Percentiles rank a stretch among this genome's conserved stretches.
Evolutionary conservation across 2,888 invertebrate species (phyloP).

Genomic region (Drosophila kuntzei): DNA sequence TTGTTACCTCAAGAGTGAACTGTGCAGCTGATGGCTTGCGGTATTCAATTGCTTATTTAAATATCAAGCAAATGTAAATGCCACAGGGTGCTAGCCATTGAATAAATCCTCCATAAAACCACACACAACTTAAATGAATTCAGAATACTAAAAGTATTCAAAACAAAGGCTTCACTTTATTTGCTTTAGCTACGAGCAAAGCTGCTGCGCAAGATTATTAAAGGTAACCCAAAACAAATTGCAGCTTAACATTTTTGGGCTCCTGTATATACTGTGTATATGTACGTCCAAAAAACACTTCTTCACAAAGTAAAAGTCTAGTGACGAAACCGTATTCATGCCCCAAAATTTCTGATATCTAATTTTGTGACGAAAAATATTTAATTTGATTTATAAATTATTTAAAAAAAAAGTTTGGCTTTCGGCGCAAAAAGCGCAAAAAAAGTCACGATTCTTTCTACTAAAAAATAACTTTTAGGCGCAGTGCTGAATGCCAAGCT

Average conservation of each 20-base stretch:
- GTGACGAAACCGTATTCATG: too few relatives aligned
- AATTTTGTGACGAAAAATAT: too few relatives aligned
- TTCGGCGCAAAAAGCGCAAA: too few relatives aligned
- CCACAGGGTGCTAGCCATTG: constrained; percentile 9
- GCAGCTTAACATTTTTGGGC: constrained; percentile 13
- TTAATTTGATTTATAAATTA: too few relatives aligned
- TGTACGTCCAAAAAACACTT: too few relatives aligned
- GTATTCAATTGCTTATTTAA: constrained; percentile 1
- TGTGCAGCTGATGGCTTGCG: background rate
- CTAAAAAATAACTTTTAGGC: too few relatives aligned
- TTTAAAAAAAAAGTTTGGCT: too few relatives aligned
- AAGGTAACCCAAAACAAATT: constrained; percentile 31
- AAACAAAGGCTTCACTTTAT: constrained; percentile 10
- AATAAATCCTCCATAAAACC: constrained; percentile 48
- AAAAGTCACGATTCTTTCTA: too few relatives aligned
- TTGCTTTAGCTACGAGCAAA: constrained; percentile 1
- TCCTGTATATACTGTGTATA: too few relatives aligned
- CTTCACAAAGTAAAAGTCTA: too few relatives aligned
- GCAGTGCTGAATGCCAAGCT: too few relatives aligned
- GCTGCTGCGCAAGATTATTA: constrained; percentile 6
- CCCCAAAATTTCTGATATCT: too few relatives aligned
- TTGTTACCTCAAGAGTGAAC: background rate
- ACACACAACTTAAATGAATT: constrained; percentile 42
- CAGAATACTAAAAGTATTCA: constrained; percentile 20
- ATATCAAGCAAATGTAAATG: background rate